These are phyloP conservation scores for Acanthosepion pharaonis DNA, from an alignment of 2,888 invertebrate genomes.

Conservation along the genomic window DNA sequence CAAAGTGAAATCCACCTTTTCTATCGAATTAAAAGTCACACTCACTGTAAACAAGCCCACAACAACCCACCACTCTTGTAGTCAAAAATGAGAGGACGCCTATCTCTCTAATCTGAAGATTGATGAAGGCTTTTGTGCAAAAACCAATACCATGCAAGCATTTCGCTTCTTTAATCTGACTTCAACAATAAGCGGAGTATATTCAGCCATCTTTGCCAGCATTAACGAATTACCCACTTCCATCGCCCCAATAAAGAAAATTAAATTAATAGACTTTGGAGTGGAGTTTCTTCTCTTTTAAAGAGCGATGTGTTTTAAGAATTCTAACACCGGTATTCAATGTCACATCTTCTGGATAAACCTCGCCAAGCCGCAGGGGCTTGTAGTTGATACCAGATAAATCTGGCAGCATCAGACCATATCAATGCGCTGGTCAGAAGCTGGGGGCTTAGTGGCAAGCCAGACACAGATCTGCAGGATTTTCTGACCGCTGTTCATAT, in stretches of 20 bases:
- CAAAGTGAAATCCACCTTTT: no score
- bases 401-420: neutral
- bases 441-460: neutral
- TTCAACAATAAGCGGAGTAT: neutral
- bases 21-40: no score
- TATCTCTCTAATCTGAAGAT: no score
- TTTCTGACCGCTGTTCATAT: neutral
- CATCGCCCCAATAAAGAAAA: neutral
- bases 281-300: neutral
- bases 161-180: neutral
- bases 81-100: no score
- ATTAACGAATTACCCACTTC: neutral
- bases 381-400: constrained; percentile 18
- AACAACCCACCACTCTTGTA: no score
- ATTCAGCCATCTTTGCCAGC: neutral
- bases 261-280: neutral
- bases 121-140: no score
- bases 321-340: neutral
- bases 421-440: neutral
- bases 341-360: constrained; percentile 20
- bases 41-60: no score
- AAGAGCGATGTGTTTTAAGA: neutral
- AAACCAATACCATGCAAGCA: no score
- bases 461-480: neutral
- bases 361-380: constrained; percentile 5